phyloP scores from a whole-genome alignment of 2,888 invertebrate genomes.

The Sabellastarte sp. region DNA sequence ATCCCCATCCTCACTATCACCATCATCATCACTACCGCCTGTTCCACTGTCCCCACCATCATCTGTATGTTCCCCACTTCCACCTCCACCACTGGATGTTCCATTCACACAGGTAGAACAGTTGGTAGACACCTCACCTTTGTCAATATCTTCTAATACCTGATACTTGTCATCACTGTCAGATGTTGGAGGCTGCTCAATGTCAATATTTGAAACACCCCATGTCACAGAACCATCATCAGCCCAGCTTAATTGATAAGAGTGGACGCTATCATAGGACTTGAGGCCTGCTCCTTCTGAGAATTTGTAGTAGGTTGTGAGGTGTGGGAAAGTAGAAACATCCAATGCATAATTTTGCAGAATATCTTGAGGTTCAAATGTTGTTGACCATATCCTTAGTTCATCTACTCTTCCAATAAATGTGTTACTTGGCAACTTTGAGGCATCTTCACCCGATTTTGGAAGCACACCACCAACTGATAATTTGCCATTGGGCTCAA shows the following conservation, averaged over 20 bases:
- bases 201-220: not conserved
- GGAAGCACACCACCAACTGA: not conserved
- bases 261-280: not conserved
- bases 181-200: not conserved
- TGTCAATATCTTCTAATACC: no score
- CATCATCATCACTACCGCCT: not conserved
- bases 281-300: constrained; percentile 17
- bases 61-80: no score
- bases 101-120: no score
- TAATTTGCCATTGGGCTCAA: not conserved
- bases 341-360: not conserved
- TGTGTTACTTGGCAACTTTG: not conserved
- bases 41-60: no score
- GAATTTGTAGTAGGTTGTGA: constrained; percentile 20
- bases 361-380: not conserved
- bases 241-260: not conserved
- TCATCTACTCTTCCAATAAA: constrained; percentile 27
- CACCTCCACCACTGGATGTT: no score
- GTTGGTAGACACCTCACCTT: no score
- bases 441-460: not conserved
- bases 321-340: not conserved
- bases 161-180: not conserved
- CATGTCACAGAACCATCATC: not conserved
- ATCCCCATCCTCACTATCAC: not conserved
- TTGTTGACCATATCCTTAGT: constrained; percentile 30